Evolutionary conservation across 2,113 vertebrate genomes (phyloP), one percentile per base, ranked within the genome.

Genomic region (Pungitius pungitius): DNA sequence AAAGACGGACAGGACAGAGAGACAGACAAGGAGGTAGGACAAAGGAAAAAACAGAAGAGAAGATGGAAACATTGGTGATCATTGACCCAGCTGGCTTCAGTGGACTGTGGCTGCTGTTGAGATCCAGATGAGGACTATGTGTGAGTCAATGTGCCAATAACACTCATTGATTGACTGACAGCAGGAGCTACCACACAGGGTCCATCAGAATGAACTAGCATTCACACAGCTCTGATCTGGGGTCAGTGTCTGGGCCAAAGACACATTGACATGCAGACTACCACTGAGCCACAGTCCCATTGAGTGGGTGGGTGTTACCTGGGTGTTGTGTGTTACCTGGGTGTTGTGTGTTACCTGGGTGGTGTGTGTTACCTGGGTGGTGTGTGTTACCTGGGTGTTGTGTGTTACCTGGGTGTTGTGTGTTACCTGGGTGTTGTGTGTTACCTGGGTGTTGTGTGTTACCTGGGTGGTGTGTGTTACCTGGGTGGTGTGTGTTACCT

Each of bases 381-480:
- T 98, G n/a, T 35, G 33, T 35, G 33, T 35, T 96, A 99, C 97
- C 97, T 97, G 96, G 96, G 85, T 97, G n/a, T n/a, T n/a, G n/a
- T 35, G 33, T 35, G 33, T 35, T 96, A 99, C 97, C 97, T 97
- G 96, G 96, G 85, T 97, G n/a, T n/a, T n/a, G n/a, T 35, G 33
- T 35, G 33, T 35, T 96, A 99, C 97, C 97, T 97, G 96, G 96
- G 85, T 97, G n/a, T n/a, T n/a, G n/a, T 35, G 33, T 35, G 33
- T 35, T 96, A 99, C 97, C 97, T 97, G 96, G 96, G 85, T 97
- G n/a, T n/a, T n/a, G n/a, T 35, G 33, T 35, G 33, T 35, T 96
- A 99, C 97, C 97, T 97, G 96, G 96, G 85, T 97, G 98, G 82
- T 98, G n/a, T 35, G 33, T 35, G 33, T 35, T 96, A 99, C 97